These are phyloP conservation scores for Henricia sp. DNA, from an alignment of 53 echinoderm and acorn worm genomes.

Conservation along the genomic window DNA sequence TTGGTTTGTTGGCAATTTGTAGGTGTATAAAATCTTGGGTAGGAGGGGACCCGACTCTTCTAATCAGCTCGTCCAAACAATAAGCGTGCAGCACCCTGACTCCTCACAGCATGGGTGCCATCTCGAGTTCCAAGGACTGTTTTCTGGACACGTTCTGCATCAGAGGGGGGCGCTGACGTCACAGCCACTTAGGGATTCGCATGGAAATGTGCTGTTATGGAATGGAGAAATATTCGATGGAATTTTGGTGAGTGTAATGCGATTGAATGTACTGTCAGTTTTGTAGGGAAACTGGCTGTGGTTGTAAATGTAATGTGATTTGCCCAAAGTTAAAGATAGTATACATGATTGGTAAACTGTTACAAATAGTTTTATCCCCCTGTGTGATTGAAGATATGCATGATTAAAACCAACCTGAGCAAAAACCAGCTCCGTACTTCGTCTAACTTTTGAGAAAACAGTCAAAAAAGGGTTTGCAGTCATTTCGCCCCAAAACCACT, in stretches of 20 bases:
- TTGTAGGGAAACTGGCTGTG: background rate
- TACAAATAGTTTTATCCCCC: too few relatives aligned
- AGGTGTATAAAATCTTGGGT: conserved; percentile 29
- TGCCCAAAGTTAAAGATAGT: too few relatives aligned
- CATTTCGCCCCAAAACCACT: too few relatives aligned
- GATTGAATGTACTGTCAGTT: background rate
- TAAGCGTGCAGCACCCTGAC: background rate
- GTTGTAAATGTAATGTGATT: too few relatives aligned
- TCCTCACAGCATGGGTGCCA: background rate
- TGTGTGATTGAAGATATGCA: too few relatives aligned
- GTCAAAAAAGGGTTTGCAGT: too few relatives aligned
- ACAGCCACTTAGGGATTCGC: conserved; percentile 66
- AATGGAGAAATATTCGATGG: conserved; percentile 98
- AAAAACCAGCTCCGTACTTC: too few relatives aligned
- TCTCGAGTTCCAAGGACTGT: conserved; percentile 3
- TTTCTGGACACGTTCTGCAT: conserved; percentile 73
- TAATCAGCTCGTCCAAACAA: background rate
- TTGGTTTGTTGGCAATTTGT: background rate
- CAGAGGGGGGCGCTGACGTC: conserved; percentile 69
- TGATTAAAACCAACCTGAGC: too few relatives aligned
- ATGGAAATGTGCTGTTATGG: conserved; percentile 87
- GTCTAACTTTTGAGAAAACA: too few relatives aligned
- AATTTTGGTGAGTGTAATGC: conserved; percentile 49
- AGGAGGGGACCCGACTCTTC: conserved; percentile 67
- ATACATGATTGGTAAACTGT: too few relatives aligned